These are phyloP conservation scores for Microdon myrmicae DNA, from an alignment of 2,888 invertebrate species.

Conservation along the genomic window DNA sequence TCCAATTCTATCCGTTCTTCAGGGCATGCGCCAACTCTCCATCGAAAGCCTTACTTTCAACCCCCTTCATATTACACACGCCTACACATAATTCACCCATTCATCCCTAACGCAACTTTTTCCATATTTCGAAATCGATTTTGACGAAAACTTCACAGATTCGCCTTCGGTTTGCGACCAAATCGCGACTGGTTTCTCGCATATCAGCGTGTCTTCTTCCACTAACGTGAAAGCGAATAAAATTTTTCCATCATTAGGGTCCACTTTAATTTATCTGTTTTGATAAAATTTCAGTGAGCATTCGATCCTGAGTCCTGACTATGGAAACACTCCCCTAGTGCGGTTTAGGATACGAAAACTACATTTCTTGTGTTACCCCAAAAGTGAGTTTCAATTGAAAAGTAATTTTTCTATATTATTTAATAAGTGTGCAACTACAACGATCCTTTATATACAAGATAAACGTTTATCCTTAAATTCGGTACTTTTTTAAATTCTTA, in stretches of 20 bases:
- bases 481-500: slow-evolving; percentile 2
- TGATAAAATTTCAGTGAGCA: slow-evolving; percentile 12
- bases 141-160: slow-evolving; percentile 48
- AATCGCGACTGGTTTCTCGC: slow-evolving; percentile 50
- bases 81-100: slow-evolving; percentile 10
- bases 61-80: slow-evolving; percentile 6
- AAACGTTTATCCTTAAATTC: not conserved
- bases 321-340: slow-evolving; percentile 45
- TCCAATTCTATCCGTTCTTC: not conserved
- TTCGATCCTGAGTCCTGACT: slow-evolving; percentile 2
- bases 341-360: slow-evolving; percentile 14
- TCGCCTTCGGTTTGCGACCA: slow-evolving; percentile 43
- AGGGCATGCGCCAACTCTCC: slow-evolving; percentile 33
- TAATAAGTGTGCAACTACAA: too few species aligned
- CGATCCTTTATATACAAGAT: not conserved
- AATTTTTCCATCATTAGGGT: slow-evolving; percentile 1
- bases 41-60: slow-evolving; percentile 6
- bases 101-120: slow-evolving; percentile 29
- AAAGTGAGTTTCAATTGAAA: slow-evolving; percentile 40
- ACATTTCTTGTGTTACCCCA: slow-evolving; percentile 19
- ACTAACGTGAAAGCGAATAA: slow-evolving; percentile 27
- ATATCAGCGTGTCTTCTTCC: slow-evolving; percentile 50
- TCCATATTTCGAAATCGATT: slow-evolving; percentile 51
- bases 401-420: slow-evolving; percentile 24
- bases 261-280: slow-evolving; percentile 1